Evolutionary conservation across 2,113 vertebrate genomes (phyloP).

Genomic region (Pavo muticus): DNA sequence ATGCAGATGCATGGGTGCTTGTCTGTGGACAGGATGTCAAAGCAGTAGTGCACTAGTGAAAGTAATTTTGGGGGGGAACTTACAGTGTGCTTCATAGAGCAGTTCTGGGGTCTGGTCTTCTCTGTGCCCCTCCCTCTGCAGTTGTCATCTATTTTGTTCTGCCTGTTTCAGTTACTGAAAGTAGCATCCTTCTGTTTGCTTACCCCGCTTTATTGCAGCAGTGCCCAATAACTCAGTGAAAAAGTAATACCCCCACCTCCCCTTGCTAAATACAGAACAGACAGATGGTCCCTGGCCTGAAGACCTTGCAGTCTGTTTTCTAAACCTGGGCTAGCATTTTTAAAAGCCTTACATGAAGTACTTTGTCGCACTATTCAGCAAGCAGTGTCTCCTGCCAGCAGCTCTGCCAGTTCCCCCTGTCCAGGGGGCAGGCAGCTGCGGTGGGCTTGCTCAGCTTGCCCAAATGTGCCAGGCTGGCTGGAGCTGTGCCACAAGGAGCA

Average conservation of each 20-base stretch:
- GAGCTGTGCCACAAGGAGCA: not conserved
- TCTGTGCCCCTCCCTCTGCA: not conserved
- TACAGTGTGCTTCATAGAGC: not conserved
- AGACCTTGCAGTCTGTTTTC: not conserved
- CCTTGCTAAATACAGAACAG: not conserved
- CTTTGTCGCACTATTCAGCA: not conserved
- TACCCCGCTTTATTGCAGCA: not conserved
- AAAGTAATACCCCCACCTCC: not conserved
- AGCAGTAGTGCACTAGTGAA: rapidly evolving
- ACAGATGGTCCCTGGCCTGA: conserved; percentile 43
- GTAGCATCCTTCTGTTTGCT: not conserved
- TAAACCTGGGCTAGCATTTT: not conserved
- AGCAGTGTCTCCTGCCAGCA: not conserved
- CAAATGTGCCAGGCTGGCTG: not conserved
- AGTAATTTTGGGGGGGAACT: not conserved
- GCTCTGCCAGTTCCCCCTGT: not conserved
- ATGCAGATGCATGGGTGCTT: not conserved
- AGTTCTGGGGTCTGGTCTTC: not conserved
- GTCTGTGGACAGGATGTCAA: not conserved
- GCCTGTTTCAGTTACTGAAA: not conserved
- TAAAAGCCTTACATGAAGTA: not conserved
- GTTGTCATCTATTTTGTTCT: not conserved
- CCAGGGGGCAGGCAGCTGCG: conserved; percentile 21
- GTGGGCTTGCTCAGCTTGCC: not conserved
- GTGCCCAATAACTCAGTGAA: too few relatives aligned